Percentiles rank a stretch among this genome's conserved stretches.
phyloP scores from a whole-genome alignment of 2,113 vertebrate genomes.

The Urocitellus parryii region DNA sequence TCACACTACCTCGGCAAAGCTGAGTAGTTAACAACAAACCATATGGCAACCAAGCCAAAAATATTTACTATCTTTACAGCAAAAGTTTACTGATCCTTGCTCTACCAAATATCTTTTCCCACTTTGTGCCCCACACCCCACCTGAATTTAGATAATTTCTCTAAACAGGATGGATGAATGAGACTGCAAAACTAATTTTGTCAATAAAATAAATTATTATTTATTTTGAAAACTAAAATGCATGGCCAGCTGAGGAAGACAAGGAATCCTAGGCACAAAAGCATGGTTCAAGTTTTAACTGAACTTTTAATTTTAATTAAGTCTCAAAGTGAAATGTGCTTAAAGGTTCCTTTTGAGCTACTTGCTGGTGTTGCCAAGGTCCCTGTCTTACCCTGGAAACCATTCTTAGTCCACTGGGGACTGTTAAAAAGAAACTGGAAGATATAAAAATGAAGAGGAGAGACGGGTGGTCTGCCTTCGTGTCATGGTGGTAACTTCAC shows the following conservation, averaged over 20 bases:
- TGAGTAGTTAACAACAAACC: not conserved
- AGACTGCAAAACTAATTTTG: not conserved
- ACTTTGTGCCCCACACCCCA: not conserved
- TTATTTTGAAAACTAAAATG: not conserved
- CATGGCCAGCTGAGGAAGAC: not conserved
- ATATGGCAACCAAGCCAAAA: not conserved
- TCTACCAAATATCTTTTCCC: not conserved
- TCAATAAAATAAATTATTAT: not conserved
- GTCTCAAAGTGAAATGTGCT: not conserved
- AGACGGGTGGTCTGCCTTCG: not conserved
- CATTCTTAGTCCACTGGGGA: not conserved
- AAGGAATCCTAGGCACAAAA: not conserved
- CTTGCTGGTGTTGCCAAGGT: not conserved
- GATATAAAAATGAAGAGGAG: not conserved
- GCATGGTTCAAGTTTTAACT: not conserved
- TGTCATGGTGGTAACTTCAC: not conserved
- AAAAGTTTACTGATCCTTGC: not conserved
- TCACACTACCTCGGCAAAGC: not conserved
- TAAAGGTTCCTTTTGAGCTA: not conserved
- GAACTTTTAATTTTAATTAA: no score
- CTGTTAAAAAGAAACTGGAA: not conserved
- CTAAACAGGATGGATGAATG: not conserved
- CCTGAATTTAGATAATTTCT: constrained; percentile 2
- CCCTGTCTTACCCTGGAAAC: not conserved
- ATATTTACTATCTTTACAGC: not conserved